Base-by-base conservation (phyloP, 2,888 invertebrate species). In the Mesoligia furuncula region DNA sequence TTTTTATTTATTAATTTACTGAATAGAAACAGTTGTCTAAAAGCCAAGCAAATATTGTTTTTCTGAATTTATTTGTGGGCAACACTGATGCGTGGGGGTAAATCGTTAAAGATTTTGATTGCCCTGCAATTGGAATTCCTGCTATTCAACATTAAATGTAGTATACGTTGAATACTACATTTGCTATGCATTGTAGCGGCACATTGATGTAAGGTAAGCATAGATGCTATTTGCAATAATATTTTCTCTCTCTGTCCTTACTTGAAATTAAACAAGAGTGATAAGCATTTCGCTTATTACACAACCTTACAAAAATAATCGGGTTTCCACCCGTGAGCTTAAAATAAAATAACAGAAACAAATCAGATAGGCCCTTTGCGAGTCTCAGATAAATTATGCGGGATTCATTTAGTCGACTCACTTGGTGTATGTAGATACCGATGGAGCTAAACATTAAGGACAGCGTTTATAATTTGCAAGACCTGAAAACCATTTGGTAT, bases 401-500 rank as follows among this genome's bases (percentile, higher is more conserved):
- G 67, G 27, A 77, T 87, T 77, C 17, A 77, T 74, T 87, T 61
- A 76, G 75, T 75, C 57, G 39, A 51, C 67, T 77, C 71, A 66
- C 27, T 83, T 76, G 73, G 73, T 75, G 81, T 80, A 76, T 81
- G 75, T 82, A 82, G 83, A 80, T 83, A 79, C 77, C 70, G 13
- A 81, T 75, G 73, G 74, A 85, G 79, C 80, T 83, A 88, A 88
- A 90, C 85, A 90, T 89, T 87, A 88, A 91, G 89, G 87, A 89
- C 90, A 91, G 89, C 92, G 92, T 93, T 95, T 93, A 94, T 95
- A 95, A 96, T 95, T 95, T 95, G 93, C 92, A 92, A 93, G 92
- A 92, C 90, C 92, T 91, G 91, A 90, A 90, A 90, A 90, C 91
- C 90, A 90, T 92, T 95, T 93, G 90, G 92, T 93, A 96, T 95